These are phyloP conservation scores for Geotrupes spiniger DNA, from an alignment of 2,888 invertebrate genomes.

Conservation along the genomic window DNA sequence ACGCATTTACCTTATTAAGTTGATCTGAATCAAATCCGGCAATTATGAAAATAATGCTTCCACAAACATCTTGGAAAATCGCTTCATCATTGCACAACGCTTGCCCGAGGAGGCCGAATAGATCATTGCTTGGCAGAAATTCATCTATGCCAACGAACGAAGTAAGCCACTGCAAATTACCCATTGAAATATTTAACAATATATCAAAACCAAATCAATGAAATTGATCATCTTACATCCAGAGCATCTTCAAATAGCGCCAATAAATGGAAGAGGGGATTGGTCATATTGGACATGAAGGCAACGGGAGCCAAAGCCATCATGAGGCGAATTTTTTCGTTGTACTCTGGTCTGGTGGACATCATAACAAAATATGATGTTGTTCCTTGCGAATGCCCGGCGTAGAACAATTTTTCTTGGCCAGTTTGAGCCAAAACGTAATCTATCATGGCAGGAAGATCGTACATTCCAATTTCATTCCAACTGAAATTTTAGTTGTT, in stretches of 20 bases:
- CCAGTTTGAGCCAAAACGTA: constrained; percentile 59
- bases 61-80: constrained; percentile 52
- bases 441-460: constrained; percentile 79
- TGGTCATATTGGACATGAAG: constrained; percentile 51
- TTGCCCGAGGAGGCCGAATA: constrained; percentile 54
- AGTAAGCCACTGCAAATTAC: too few species aligned
- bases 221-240: too few species aligned
- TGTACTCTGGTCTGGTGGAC: constrained; percentile 62
- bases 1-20: constrained; percentile 17
- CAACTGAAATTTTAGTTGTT: too few species aligned
- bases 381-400: constrained; percentile 79
- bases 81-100: constrained; percentile 46
- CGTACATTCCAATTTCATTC: constrained; percentile 76
- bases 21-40: constrained; percentile 55
- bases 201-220: too few species aligned
- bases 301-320: constrained; percentile 62
- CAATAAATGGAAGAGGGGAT: constrained; percentile 13
- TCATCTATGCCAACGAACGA: constrained; percentile 55
- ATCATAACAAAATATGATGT: constrained; percentile 66
- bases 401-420: constrained; percentile 62
- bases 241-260: constrained; percentile 11
- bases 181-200: too few species aligned
- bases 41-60: constrained; percentile 56
- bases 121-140: constrained; percentile 58
- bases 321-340: constrained; percentile 62